phyloP scores from a whole-genome alignment of 2,888 invertebrate genomes.

The Philopedon plagiatum region DNA sequence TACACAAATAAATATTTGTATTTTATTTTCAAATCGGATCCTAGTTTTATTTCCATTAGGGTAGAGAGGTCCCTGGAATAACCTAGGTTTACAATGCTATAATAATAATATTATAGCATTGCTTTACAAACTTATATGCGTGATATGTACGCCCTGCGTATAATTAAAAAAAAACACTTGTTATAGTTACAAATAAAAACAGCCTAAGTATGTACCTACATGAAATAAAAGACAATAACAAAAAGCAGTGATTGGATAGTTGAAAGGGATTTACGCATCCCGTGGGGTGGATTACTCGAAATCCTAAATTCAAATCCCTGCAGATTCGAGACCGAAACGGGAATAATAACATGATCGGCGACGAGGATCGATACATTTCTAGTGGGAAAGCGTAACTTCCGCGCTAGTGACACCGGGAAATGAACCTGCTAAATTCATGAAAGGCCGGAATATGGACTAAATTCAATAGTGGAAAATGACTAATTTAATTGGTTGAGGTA shows the following conservation, averaged over 20 bases:
- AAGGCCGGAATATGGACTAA: slow-evolving; percentile 29
- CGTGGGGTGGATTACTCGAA: slow-evolving; percentile 53
- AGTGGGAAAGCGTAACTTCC: slow-evolving; percentile 49
- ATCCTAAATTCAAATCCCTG: slow-evolving; percentile 54
- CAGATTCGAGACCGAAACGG: slow-evolving; percentile 50
- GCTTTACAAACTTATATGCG: too few relatives aligned
- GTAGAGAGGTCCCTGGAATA: too few relatives aligned
- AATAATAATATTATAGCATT: too few relatives aligned
- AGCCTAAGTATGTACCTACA: slow-evolving; percentile 18
- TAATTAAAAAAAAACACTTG: slow-evolving; percentile 40
- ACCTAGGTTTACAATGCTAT: too few relatives aligned
- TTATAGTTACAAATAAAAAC: slow-evolving; percentile 42
- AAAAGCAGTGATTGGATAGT: slow-evolving; percentile 50
- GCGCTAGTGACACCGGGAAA: slow-evolving; percentile 49
- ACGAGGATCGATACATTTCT: slow-evolving; percentile 48
- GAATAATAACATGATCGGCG: slow-evolving; percentile 51
- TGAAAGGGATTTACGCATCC: slow-evolving; percentile 48
- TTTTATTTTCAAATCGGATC: too few relatives aligned
- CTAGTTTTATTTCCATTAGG: too few relatives aligned
- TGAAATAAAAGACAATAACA: slow-evolving; percentile 44
- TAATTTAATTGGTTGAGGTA: too few relatives aligned
- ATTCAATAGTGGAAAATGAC: not conserved
- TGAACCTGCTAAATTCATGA: slow-evolving; percentile 29
- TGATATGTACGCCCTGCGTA: not conserved
- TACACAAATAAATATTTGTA: too few relatives aligned